Conservation (phyloP, 1,140 invertebrate species). For the Meteorus sp. region DNA sequence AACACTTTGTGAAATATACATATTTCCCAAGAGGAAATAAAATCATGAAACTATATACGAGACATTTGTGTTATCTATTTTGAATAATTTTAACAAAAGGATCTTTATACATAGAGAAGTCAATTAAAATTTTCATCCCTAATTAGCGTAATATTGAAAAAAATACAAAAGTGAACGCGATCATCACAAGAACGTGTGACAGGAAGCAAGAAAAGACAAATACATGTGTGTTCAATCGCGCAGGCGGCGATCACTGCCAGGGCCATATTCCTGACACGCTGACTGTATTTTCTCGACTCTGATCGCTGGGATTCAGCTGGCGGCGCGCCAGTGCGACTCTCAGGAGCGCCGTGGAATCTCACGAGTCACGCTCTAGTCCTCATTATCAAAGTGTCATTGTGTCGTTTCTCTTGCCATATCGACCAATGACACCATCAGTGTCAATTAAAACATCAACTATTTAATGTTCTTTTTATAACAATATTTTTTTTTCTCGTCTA, state of each 20-base stretch:
- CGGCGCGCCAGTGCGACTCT: conserved; percentile 46
- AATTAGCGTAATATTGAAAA: too few relatives aligned
- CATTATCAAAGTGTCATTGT: conserved; percentile 3
- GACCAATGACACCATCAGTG: neutral
- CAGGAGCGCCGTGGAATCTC: conserved; percentile 36
- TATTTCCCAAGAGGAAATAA: too few relatives aligned
- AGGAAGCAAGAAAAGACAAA: neutral
- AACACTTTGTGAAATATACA: too few relatives aligned
- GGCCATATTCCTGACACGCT: conserved; percentile 47
- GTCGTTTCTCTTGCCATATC: neutral
- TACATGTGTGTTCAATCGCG: conserved; percentile 39
- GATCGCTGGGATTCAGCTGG: conserved; percentile 34
- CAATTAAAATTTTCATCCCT: too few relatives aligned
- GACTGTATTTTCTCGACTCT: conserved; percentile 28
- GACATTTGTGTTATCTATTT: too few relatives aligned
- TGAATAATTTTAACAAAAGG: too few relatives aligned
- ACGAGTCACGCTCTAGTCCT: neutral
- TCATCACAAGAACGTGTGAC: neutral
- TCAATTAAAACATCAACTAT: neutral
- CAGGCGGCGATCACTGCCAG: conserved; percentile 58
- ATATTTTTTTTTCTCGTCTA: neutral
- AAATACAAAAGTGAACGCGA: neutral
- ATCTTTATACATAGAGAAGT: too few relatives aligned
- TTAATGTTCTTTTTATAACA: too few relatives aligned
- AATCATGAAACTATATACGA: too few relatives aligned